Base-by-base conservation (phyloP, 2,888 invertebrate genomes). In the Leucophenga montana region DNA sequence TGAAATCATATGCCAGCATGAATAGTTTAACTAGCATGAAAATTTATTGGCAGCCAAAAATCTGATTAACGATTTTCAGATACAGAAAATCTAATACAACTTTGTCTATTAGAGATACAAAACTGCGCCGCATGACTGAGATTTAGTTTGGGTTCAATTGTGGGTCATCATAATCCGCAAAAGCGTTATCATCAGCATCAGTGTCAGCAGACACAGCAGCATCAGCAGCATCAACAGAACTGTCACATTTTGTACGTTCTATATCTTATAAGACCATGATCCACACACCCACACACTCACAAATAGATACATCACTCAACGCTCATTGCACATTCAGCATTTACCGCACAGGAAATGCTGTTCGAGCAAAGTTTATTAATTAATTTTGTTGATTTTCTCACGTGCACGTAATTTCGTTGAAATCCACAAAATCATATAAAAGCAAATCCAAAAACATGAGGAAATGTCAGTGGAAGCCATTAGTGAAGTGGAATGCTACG, bases 361-460 rank as follows among this genome's bases (percentile, higher is more conserved):
- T 27, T 77, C 73, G 82, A 72, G 33, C 82, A 82, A 81, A 81
- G 83, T 81, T 81, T 81, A 83, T 81, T 81, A 81, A 81, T 81
- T 81, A 81, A 83, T 83, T 83, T 81, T 81, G 83, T 83, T 80
- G 82, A 81, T 81, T 83, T 83, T 83, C 83, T 83, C 81, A 81
- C 81, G 83, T 81, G 80, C 75, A 71, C 73, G 81, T 82, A 78
- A 80, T 82, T 81, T 83, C 70, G 68, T 62, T 72, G 68, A 77
- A 79, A 75, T 83, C 82, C 77, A 73, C 75, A 81, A 83, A 83
- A 78, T 78, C 82, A 75, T 75, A 73, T 70, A 80, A 64, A 39
- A 14, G 11, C 57, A 22, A 57, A 27, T n/a, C 11, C 11, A 14
- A 3, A 33, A 64, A 3, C 61, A 18, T 18, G 39, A 13, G n/a